Evolutionary conservation across 2,113 vertebrate genomes (phyloP).

Genomic region (Fregetta grallaria): DNA sequence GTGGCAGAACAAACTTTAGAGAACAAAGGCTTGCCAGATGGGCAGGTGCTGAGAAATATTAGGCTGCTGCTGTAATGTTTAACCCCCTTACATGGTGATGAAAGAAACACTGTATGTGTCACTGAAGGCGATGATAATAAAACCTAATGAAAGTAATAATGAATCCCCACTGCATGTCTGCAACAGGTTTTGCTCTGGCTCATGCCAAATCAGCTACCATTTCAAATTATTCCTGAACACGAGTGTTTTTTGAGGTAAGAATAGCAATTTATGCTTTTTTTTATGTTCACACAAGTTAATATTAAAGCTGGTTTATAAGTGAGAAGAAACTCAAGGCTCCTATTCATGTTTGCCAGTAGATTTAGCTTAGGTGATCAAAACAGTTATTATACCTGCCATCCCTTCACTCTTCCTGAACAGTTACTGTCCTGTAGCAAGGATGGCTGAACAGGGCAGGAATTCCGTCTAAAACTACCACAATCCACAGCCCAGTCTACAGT

Average conservation of each 20-base stretch:
- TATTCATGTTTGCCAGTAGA: neutral
- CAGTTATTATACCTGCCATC: neutral
- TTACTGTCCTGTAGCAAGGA: neutral
- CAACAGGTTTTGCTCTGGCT: neutral
- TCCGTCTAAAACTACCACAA: neutral
- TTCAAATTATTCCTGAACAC: neutral
- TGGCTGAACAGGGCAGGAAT: neutral
- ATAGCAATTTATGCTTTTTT: neutral
- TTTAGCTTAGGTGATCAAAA: neutral
- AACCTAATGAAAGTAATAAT: conserved; percentile 8
- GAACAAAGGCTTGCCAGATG: conserved; percentile 19
- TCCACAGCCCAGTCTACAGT: neutral
- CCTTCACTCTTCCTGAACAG: neutral
- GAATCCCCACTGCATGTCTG: neutral
- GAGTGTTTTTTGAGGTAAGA: neutral
- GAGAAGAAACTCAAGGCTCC: neutral
- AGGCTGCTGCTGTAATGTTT: neutral
- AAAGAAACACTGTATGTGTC: conserved; percentile 17
- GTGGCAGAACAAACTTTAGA: conserved; percentile 13
- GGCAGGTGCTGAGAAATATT: conserved; percentile 39
- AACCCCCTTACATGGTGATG: neutral
- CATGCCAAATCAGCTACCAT: neutral
- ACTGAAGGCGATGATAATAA: conserved; percentile 41
- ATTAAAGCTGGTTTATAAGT: neutral
- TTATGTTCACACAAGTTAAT: neutral